Evolutionary conservation across 2,797 vertebrate species (phyloP).

Genomic region (Spheniscus humboldti): DNA sequence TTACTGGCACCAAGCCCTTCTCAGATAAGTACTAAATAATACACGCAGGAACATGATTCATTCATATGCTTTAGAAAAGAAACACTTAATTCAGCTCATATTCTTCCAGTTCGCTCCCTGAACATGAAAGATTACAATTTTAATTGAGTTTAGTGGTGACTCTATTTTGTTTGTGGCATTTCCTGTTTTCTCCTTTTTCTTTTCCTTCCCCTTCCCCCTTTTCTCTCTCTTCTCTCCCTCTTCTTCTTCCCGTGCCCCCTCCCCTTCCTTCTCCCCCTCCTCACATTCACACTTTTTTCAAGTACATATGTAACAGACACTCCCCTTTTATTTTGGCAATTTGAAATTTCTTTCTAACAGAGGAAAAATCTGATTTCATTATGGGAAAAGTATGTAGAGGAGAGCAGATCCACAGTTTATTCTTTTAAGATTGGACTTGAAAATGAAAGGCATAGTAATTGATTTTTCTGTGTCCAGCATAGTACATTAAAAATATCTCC

Average conservation of each 20-base stretch:
- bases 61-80: constrained; percentile 30
- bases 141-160: not conserved
- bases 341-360: not conserved
- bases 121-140: constrained; percentile 17
- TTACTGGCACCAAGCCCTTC: constrained; percentile 33
- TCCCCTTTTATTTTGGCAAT: not conserved
- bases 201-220: not conserved
- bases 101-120: not conserved
- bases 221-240: not conserved
- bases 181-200: not conserved
- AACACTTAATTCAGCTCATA: constrained; percentile 17
- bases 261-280: not conserved
- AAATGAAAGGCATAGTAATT: not conserved
- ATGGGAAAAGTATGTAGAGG: not conserved
- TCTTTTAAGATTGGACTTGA: not conserved
- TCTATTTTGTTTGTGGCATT: not conserved
- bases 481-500: not conserved
- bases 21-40: constrained; percentile 45
- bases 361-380: not conserved
- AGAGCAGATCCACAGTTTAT: not conserved
- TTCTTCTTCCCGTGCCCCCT: accelerated
- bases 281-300: not conserved
- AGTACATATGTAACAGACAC: not conserved
- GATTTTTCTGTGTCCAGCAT: not conserved
- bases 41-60: constrained; percentile 43